phyloP scores from a whole-genome alignment of 2,113 vertebrate genomes.

The Macrotus californicus region DNA sequence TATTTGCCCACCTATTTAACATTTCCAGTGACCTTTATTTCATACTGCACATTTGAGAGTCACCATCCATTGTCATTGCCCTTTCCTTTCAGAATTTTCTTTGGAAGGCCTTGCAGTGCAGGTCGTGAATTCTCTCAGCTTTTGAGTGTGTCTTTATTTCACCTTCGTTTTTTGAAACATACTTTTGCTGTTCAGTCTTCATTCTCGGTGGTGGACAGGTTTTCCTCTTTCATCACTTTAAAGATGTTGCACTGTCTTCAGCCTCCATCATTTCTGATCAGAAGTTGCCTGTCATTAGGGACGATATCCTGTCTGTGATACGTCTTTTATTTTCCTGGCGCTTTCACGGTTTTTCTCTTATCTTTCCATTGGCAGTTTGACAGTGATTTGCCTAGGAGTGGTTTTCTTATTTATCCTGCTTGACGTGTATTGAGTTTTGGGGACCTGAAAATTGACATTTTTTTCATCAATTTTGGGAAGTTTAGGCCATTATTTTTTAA shows the following conservation, averaged over 20 bases:
- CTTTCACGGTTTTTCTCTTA: neutral
- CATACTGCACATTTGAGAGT: neutral
- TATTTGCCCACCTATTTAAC: neutral
- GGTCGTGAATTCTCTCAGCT: neutral
- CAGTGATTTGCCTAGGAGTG: neutral
- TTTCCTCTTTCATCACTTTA: neutral
- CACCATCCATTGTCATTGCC: neutral
- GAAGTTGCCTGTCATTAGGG: neutral
- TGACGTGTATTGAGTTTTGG: neutral
- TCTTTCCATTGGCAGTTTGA: neutral
- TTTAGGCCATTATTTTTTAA: neutral
- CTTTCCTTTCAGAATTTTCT: neutral
- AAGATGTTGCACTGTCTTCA: neutral
- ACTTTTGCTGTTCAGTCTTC: neutral
- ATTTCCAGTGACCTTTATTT: neutral
- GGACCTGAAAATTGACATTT: neutral
- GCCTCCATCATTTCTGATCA: neutral
- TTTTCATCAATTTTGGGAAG: neutral
- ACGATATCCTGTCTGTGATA: neutral
- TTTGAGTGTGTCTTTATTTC: neutral
- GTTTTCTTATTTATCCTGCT: neutral
- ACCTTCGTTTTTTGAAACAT: neutral
- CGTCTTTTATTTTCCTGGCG: neutral
- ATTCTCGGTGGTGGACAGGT: neutral
- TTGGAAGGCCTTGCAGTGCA: neutral